These are phyloP conservation scores for Archips crataeganus DNA, from an alignment of 2,888 invertebrate species.

Conservation along the genomic window DNA sequence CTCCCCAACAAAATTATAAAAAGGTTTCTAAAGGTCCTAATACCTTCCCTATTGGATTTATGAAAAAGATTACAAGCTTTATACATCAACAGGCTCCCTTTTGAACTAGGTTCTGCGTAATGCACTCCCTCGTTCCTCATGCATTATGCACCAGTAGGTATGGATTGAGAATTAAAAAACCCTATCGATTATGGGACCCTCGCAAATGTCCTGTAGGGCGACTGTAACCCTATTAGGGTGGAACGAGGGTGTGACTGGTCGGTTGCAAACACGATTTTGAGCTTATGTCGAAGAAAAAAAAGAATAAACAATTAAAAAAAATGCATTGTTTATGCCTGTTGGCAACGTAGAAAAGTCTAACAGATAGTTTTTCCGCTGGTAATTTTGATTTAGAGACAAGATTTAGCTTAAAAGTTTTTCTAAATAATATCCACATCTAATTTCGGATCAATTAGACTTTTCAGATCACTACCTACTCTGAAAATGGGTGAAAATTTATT, in stretches of 20 bases:
- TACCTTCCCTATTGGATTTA: no score
- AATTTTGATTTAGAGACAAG: no score
- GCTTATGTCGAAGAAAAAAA: conserved; percentile 38
- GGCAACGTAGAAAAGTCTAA: neutral
- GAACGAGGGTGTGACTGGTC: conserved; percentile 35
- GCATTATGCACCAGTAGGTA: conserved; percentile 27
- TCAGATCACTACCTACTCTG: no score
- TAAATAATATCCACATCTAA: no score
- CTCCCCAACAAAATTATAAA: no score
- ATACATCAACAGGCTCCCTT: neutral
- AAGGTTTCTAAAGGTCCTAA: no score
- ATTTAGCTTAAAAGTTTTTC: no score
- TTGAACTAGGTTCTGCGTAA: conserved; percentile 1
- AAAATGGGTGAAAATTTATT: no score
- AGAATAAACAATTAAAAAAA: neutral
- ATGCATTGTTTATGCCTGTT: neutral
- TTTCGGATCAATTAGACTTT: no score
- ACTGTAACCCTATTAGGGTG: conserved; percentile 45
- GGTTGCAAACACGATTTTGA: conserved; percentile 19
- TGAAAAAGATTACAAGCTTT: no score
- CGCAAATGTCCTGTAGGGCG: conserved; percentile 43
- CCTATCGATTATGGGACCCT: conserved; percentile 49
- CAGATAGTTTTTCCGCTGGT: neutral
- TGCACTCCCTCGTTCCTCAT: conserved; percentile 15
- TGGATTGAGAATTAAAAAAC: conserved; percentile 40